Evolutionary conservation across 2,888 invertebrate species (phyloP), one percentile per base, ranked within the genome.

Genomic region (Tetropium fuscum): DNA sequence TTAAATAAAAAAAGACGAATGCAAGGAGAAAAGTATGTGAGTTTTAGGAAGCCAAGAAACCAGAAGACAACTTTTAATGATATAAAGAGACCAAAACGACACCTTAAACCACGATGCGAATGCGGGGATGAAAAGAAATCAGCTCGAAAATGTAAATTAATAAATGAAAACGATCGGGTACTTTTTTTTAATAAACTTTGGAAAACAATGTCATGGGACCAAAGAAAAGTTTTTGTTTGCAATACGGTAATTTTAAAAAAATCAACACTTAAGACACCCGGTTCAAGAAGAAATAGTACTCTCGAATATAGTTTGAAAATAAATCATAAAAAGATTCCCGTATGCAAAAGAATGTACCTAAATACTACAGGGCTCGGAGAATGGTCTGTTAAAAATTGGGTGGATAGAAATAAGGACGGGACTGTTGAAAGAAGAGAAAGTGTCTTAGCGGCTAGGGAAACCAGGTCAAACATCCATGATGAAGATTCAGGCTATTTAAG

Each of bases 301-400:
- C n/a, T 44, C 4, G 5, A 44, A 22, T 44, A 44, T 13, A 2
- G n/a, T 44, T 11, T 38, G 16, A 43, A 36, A 7, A 34, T 53
- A n/a, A 41, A 41, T 13, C 16, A 43, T 43, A 15, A 43, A 18
- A 18, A 27, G 20, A 10, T 53, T 25, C 43, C 53, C 13, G 34
- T 53, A 18, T 43, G 53, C 30, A 53, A 43, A 32, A 41, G 18
- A 41, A 41, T 53, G 19, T 53, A 41, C 16, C 18, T 53, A 18
- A 32, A 30, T 30, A 43, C 53, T 20, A 19, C 34, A 18, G 11
- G 32, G 11, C 25, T 53, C 18, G 41, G 43, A 30, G 53, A 53
- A 43, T 43, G 43, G 53, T 30, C 41, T 18, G 32, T 32, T 19
- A 16, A 15, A 22, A 20, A 19, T 1, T 44, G 43, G 43, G 22